Evolutionary conservation across 2,113 vertebrate genomes (phyloP).

Genomic region (Terrapene triunguis): DNA sequence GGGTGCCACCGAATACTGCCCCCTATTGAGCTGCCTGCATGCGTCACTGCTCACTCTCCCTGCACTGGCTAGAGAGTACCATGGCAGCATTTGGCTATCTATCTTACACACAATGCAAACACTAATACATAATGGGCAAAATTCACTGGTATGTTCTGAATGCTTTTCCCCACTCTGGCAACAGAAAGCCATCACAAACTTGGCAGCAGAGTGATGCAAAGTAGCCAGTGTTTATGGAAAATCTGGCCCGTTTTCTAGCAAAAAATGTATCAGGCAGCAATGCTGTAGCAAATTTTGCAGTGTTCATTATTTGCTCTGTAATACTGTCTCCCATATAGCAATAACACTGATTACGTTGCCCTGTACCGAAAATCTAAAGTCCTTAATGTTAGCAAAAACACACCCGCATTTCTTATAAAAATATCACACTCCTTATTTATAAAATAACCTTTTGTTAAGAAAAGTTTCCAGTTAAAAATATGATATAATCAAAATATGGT

Average conservation of each 20-base stretch:
- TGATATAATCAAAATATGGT: constrained; percentile 81
- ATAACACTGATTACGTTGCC: constrained; percentile 71
- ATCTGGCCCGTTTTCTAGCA: background rate
- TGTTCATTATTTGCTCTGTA: background rate
- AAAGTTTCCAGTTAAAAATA: constrained; percentile 85
- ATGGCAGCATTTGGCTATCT: rapidly evolving
- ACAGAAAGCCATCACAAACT: background rate
- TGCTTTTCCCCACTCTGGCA: rapidly evolving
- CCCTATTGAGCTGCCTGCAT: background rate
- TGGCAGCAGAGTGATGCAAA: background rate
- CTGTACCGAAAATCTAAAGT: constrained; percentile 13
- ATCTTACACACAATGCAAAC: background rate
- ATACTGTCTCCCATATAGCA: constrained; percentile 66
- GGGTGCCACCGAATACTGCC: background rate
- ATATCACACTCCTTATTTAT: constrained; percentile 81
- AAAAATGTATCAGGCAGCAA: background rate
- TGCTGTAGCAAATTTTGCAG: background rate
- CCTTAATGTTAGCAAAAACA: constrained; percentile 70
- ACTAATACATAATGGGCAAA: background rate
- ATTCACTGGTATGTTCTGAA: background rate
- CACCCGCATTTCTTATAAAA: constrained; percentile 78
- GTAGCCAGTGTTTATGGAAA: background rate
- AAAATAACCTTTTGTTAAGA: constrained; percentile 81
- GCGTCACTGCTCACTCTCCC: background rate
- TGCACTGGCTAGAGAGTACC: background rate